These are phyloP conservation scores for Chloebia gouldiae DNA, from an alignment of 2,113 vertebrate genomes.

Conservation along the genomic window DNA sequence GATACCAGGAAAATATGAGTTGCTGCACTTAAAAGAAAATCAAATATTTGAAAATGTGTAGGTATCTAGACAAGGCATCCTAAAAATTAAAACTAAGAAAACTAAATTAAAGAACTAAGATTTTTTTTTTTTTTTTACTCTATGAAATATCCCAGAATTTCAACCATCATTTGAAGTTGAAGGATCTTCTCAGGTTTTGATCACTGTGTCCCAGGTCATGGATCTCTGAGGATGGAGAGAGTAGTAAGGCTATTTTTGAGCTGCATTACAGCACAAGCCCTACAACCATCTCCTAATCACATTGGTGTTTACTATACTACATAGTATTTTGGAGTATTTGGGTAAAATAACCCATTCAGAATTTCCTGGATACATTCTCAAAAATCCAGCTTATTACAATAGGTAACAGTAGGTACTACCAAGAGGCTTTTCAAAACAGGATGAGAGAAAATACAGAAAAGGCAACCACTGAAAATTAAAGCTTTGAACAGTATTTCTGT, in stretches of 20 bases:
- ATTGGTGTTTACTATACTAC: not conserved
- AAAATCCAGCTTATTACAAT: not conserved
- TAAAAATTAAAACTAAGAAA: not conserved
- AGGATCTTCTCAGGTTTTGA: not conserved
- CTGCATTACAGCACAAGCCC: not conserved
- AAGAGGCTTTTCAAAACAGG: not conserved
- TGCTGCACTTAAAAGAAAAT: not conserved
- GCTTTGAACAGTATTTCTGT: not conserved
- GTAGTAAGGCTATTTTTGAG: not conserved
- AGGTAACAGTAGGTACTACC: not conserved
- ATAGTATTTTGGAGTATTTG: not conserved
- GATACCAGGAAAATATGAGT: not conserved
- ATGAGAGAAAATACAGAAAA: not conserved
- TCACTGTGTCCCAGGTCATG: not conserved
- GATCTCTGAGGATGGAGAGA: not conserved
- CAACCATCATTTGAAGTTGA: not conserved
- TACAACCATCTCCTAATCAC: not conserved
- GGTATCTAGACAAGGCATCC: not conserved
- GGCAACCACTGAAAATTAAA: not conserved
- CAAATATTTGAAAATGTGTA: not conserved
- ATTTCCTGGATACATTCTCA: not conserved
- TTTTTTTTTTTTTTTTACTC: not conserved
- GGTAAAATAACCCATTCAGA: not conserved
- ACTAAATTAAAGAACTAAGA: not conserved
- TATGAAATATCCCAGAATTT: not conserved